Base-by-base conservation (phyloP, 2,113 vertebrate species). In the Ascaphus truei region DNA sequence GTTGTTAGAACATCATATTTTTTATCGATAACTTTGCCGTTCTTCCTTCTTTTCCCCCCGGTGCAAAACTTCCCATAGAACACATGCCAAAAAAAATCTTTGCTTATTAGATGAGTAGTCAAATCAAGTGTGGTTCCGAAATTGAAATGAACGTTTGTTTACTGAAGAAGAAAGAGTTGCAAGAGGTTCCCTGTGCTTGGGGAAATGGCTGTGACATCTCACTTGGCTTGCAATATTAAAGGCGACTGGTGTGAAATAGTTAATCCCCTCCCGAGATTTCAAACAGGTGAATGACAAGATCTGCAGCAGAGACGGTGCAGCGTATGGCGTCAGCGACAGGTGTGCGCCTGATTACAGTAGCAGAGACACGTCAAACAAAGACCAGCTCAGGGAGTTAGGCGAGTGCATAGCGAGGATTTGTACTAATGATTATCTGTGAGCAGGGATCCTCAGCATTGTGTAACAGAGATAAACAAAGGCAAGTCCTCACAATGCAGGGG, bases 251-350 rank as follows among this genome's bases (percentile, higher is more conserved):
- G 63, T 75, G 37, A 75, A 73, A 66, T 60, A 63, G 57, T 72
- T 72, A 47, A 75, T 60, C 48, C 74, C 61, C 77, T 62, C 50
- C 12, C 43, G 67, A 73, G 75, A 58, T 52, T 51, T 39, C 56
- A 23, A 34, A 59, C 50, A 60, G 60, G 34, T 39, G 31, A 45
- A 74, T 71, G 43, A 62, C 59, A 34, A 77, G 71, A 76, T 82
- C 80, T 85, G 83, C 82, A 75, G 75, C 78, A 69, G 79, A 33
- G 39, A 75, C 72, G 43, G 73, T 16, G 76, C 80, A 76, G 75
- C 74, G 53, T 71, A 79, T 80, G 82, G 72, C 76, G 77, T 82
- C 83, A 81, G 82, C 69, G 77, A 84, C 84, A 85, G 78, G 75
- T 86, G 77, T 80, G 81, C 47, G 77, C 76, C 75, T 68, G 79